These are phyloP conservation scores for Atlantisia rogersi DNA, from an alignment of 2,113 vertebrate genomes.

Conservation along the genomic window DNA sequence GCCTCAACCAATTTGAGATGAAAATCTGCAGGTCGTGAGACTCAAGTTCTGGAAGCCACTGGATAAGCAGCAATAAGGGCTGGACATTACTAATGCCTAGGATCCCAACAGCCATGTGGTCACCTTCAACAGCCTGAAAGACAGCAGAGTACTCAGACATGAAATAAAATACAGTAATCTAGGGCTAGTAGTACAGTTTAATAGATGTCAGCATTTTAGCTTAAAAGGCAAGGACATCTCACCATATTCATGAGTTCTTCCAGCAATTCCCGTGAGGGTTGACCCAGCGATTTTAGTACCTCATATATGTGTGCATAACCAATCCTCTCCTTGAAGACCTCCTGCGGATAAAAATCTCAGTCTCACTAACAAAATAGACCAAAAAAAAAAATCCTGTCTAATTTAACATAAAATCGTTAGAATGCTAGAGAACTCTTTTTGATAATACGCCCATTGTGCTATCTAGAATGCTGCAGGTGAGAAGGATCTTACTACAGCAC, in stretches of 20 bases:
- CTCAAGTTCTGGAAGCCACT: slow-evolving; percentile 94
- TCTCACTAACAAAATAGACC: background rate
- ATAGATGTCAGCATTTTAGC: background rate
- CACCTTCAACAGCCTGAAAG: slow-evolving; percentile 94
- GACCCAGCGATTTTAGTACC: slow-evolving; percentile 91
- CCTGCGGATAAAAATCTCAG: slow-evolving; percentile 75
- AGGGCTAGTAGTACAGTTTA: background rate
- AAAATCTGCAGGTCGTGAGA: slow-evolving; percentile 92
- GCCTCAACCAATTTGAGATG: slow-evolving; percentile 90
- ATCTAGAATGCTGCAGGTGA: background rate
- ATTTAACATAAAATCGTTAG: background rate
- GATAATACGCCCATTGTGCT: background rate
- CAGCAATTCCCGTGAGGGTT: slow-evolving; percentile 89
- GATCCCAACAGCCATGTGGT: slow-evolving; percentile 93
- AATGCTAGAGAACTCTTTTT: background rate
- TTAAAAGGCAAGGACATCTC: slow-evolving; percentile 50
- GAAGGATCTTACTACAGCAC: background rate
- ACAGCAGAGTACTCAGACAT: slow-evolving; percentile 35
- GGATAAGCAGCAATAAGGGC: slow-evolving; percentile 91
- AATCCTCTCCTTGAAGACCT: slow-evolving; percentile 98
- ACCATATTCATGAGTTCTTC: slow-evolving; percentile 99
- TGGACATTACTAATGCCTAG: slow-evolving; percentile 97
- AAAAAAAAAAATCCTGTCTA: background rate
- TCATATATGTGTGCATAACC: slow-evolving; percentile 95
- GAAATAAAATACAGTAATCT: background rate